A percentile compares a stretch with the other conserved stretches of the same genome.
These are phyloP conservation scores for Polydrusus cervinus DNA, from an alignment of 2,888 invertebrate species.

Conservation along the genomic window DNA sequence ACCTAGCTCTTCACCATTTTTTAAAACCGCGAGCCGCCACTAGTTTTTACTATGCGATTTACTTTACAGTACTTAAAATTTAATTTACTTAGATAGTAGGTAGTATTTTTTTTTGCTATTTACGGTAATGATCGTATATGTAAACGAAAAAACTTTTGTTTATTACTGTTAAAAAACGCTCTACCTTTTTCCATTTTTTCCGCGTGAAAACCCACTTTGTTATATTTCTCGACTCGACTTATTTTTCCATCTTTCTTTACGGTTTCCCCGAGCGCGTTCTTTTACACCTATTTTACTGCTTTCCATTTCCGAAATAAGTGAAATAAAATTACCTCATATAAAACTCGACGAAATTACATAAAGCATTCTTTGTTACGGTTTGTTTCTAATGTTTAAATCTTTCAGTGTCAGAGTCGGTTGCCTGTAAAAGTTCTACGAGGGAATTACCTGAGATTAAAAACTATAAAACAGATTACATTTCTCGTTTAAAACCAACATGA, in stretches of 20 bases:
- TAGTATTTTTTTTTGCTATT: too few relatives aligned
- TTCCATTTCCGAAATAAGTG: conserved; percentile 37
- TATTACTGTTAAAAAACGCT: conserved; percentile 1
- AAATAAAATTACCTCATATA: conserved; percentile 33
- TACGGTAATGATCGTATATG: too few relatives aligned
- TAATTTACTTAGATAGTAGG: too few relatives aligned
- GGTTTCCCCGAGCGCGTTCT: conserved; percentile 9
- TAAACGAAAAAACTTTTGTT: not conserved
- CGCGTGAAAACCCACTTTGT: conserved; percentile 27
- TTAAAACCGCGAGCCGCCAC: too few relatives aligned
- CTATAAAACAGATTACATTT: too few relatives aligned
- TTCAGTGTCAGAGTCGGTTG: too few relatives aligned
- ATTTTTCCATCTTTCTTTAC: conserved; percentile 48
- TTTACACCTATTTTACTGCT: conserved; percentile 45
- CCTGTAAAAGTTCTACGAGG: too few relatives aligned
- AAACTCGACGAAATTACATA: conserved; percentile 36
- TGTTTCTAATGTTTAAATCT: conserved; percentile 1
- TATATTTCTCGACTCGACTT: conserved; percentile 17
- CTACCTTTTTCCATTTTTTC: conserved; percentile 9
- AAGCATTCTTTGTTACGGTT: conserved; percentile 21
- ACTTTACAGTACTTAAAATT: too few relatives aligned
- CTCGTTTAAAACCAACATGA: too few relatives aligned
- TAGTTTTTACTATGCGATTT: too few relatives aligned
- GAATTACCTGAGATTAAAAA: too few relatives aligned
- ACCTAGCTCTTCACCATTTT: too few relatives aligned